phyloP scores from a whole-genome alignment of 2,888 invertebrate genomes.

The Nymphalis polychloros region DNA sequence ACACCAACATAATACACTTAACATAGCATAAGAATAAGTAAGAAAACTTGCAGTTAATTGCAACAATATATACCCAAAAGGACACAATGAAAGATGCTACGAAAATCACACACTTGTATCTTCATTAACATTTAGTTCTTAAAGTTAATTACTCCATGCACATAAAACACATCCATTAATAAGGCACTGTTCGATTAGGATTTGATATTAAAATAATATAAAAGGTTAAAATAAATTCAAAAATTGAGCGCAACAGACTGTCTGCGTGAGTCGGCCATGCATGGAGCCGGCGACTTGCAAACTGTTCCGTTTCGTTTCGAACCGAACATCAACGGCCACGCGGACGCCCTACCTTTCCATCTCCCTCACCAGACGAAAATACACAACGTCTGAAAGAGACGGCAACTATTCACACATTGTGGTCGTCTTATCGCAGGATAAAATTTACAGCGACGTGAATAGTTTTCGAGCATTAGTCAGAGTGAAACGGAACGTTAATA shows the following conservation, averaged over 20 bases:
- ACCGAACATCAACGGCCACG: conserved; percentile 75
- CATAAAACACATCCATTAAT: conserved; percentile 76
- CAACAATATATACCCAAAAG: conserved; percentile 74
- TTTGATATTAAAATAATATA: conserved; percentile 59
- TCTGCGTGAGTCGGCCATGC: conserved; percentile 71
- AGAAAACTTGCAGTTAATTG: conserved; percentile 55
- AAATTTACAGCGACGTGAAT: conserved; percentile 73
- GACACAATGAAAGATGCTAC: conserved; percentile 67
- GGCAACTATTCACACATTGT: conserved; percentile 53
- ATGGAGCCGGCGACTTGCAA: conserved; percentile 79
- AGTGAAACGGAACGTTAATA: conserved; percentile 69
- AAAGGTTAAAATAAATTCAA: conserved; percentile 66
- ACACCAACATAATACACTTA: conserved; percentile 62
- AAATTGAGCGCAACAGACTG: conserved; percentile 72
- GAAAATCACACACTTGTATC: conserved; percentile 61
- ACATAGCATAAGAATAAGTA: conserved; percentile 63
- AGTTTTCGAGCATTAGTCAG: conserved; percentile 72
- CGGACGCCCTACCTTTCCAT: conserved; percentile 73
- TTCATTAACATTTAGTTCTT: conserved; percentile 56
- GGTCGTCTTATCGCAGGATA: conserved; percentile 76
- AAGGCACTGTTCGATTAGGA: conserved; percentile 69
- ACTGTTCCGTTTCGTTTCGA: conserved; percentile 75
- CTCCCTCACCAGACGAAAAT: conserved; percentile 65
- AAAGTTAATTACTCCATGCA: conserved; percentile 67
- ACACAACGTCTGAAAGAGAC: conserved; percentile 60